Base-by-base conservation (phyloP, 2,888 invertebrate species). In the Euplexia lucipara region DNA sequence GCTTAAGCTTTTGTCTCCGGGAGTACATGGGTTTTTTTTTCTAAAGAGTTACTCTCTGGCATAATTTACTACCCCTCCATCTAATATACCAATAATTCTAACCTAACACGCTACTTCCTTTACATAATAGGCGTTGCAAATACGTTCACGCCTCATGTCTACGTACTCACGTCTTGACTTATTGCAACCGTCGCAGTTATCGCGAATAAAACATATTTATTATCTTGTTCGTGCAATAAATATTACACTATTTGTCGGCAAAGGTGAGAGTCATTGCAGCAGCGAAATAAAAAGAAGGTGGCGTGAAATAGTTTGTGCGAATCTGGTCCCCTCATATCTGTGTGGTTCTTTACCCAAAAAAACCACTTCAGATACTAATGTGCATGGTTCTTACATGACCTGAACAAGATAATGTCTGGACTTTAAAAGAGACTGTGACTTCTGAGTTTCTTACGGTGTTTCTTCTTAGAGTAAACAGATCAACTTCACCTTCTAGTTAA, bases 121-220 rank as follows among this genome's bases (percentile, higher is more conserved):
- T 16, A 53, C 10, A 41, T 60, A 44, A 64, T 16, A 37, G 0
- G 20, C 10, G 35, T 56, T 35, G 32, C 57, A 64, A 57, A 72
- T 69, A 45, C 20, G 42, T 69, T 51, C 45, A 10, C 72, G 54
- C 41, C 39, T 67, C 51, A 12, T n/a, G 32, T n/a, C 62, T 47
- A 12, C n/a, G 37, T n/a, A 16, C 6, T n/a, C 14, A 49, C 22
- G n/a, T 14, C n/a, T 26, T 64, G 62, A 67, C n/a, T 54, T 60
- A 70, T 51, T 16, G 16, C 22, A 22, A 26, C 34, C 42, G 54
- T 53, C 54, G 16, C 9, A 48, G 20, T 67, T 44, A 44, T 16
- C 49, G 60, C 39, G 22, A 70, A 75, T 75, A 58, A 58, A 70
- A 60, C 42, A 51, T 58, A 75, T 75, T 70, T 75, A 70, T 63